phyloP scores from a whole-genome alignment of 1,140 invertebrate species.

The Drosophila aff. region DNA sequence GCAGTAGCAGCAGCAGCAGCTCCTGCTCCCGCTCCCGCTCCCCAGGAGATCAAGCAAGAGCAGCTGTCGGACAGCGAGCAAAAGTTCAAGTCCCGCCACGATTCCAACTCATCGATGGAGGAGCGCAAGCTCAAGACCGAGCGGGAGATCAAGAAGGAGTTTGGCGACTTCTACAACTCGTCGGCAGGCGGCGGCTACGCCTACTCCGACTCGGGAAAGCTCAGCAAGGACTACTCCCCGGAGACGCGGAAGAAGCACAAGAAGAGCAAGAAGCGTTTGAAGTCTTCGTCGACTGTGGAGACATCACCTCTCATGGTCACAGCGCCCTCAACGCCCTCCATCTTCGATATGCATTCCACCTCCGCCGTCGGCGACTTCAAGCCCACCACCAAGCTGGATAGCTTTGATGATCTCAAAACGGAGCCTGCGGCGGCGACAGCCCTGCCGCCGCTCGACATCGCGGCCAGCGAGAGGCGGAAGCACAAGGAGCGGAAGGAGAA shows the following conservation, averaged over 20 bases:
- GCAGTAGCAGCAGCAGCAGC: not conserved
- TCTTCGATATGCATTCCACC: slow-evolving; percentile 56
- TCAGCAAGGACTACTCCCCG: slow-evolving; percentile 69
- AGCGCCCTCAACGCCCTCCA: slow-evolving; percentile 25
- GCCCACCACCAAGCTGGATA: slow-evolving; percentile 57
- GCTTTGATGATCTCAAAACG: slow-evolving; percentile 62
- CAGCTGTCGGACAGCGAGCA: slow-evolving; percentile 60
- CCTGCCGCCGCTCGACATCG: slow-evolving; percentile 6
- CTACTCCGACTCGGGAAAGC: slow-evolving; percentile 34
- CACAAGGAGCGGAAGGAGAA: slow-evolving; percentile 88
- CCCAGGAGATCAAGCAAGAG: slow-evolving; percentile 81
- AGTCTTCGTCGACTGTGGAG: slow-evolving; percentile 86
- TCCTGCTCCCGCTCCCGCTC: not conserved
- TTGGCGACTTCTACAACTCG: slow-evolving; percentile 61
- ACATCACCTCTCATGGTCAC: slow-evolving; percentile 20
- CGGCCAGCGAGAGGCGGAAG: slow-evolving; percentile 61
- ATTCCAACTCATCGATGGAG: slow-evolving; percentile 68
- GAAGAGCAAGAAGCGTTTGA: slow-evolving; percentile 92
- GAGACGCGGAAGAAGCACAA: slow-evolving; percentile 91
- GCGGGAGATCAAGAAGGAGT: slow-evolving; percentile 79
- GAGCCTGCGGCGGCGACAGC: slow-evolving; percentile 19
- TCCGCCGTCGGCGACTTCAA: slow-evolving; percentile 42
- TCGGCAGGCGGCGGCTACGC: slow-evolving; percentile 15
- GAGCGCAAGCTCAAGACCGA: slow-evolving; percentile 68
- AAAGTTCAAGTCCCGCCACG: slow-evolving; percentile 61